phyloP scores from a whole-genome alignment of 1,140 invertebrate species.

The Pseudoatta argentina region DNA sequence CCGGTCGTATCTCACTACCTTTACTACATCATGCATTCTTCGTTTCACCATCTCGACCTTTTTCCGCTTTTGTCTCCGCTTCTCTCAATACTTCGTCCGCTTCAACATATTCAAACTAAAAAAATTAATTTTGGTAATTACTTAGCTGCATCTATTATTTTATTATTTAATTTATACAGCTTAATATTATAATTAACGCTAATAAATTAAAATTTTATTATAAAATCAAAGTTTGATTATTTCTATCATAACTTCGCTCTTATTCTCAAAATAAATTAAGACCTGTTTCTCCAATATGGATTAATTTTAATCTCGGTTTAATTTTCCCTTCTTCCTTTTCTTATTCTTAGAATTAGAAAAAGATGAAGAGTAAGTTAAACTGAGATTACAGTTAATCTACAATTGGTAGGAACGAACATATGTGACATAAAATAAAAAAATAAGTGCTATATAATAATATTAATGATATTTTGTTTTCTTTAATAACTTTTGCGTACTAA shows the following conservation, averaged over 20 bases:
- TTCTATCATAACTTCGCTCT: background rate
- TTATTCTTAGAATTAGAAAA: too few species aligned
- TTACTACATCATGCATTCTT: constrained; percentile 75
- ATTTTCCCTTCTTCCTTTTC: too few species aligned
- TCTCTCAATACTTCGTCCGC: constrained; percentile 10
- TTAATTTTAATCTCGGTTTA: too few species aligned
- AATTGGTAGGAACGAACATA: too few species aligned
- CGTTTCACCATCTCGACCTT: constrained; percentile 37
- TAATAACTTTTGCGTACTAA: background rate
- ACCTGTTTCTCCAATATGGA: too few species aligned
- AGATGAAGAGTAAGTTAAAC: too few species aligned
- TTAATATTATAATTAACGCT: background rate
- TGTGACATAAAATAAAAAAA: background rate
- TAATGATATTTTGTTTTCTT: background rate
- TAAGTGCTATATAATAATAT: background rate
- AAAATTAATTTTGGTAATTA: constrained; percentile 9
- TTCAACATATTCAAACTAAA: background rate
- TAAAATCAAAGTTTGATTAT: background rate
- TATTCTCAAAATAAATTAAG: background rate
- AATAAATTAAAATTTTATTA: background rate
- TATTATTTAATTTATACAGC: background rate
- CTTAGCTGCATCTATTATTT: background rate
- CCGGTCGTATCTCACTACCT: constrained; percentile 82
- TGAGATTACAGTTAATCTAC: too few species aligned
- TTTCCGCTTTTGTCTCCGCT: constrained; percentile 56